Base-by-base conservation (phyloP, 2,797 vertebrate species). In the Huso huso region DNA sequence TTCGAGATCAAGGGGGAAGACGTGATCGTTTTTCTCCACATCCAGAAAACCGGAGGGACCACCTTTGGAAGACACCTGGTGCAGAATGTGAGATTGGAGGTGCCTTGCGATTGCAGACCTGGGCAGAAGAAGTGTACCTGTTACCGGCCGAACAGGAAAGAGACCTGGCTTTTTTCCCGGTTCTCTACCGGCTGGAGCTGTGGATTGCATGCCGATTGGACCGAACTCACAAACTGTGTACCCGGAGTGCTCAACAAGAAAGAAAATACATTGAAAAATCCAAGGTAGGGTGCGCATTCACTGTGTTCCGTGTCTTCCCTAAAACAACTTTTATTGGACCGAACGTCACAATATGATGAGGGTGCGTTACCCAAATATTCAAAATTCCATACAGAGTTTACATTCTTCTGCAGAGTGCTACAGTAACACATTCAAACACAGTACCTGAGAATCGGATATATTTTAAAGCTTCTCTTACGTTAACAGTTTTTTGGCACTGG, bases 71-170 rank as follows among this genome's bases (percentile, higher is more conserved):
- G 96, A 69, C 95, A 98, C 91, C 88, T 98, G 80, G 95, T 98
- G 70, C 95, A 98, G 79, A 98, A 99, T 82, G 95, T 99, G 74
- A 90, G 94, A 64, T 87, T 98, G 72, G 95, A 99, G 86, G 91
- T 98, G 71, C 96, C 96, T 62, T 98, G 95, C 80, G 95, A 97
- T 86, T 99, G 96, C 82, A 89, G 94, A 83, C 95, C 96, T 48
- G 95, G 96, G 2, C 96, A 98, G 91, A 99, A 99, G 88, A 99
- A 97, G 87, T 99, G 96, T 92, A 98, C 96, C 89, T 99, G 96
- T 86, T 96, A 98, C 88, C 92, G 95, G 64, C 96, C 96, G 71
- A 97, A 97, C 85, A 91, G 95, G 74, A 89, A 94, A 76, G 96
- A 98, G 88, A 98, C 95, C 75, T 99, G 96, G 96, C 92, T 99